Percentiles rank a stretch among this genome's conserved stretches.
These are phyloP conservation scores for Brachylomia viminalis DNA, from an alignment of 2,888 invertebrate species.

Conservation along the genomic window DNA sequence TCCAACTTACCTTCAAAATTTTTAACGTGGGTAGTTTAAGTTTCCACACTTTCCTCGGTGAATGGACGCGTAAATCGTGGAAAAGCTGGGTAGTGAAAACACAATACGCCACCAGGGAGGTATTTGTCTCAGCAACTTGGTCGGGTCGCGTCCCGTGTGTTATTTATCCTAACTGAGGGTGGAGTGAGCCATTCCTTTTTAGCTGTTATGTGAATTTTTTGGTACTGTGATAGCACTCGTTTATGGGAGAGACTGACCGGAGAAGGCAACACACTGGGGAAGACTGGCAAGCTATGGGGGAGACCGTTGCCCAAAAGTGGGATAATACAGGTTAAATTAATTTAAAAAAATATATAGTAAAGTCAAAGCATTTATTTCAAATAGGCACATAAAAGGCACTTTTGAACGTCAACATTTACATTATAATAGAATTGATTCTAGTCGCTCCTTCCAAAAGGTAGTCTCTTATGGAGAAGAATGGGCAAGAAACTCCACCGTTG, in stretches of 20 bases:
- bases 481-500: too few species aligned
- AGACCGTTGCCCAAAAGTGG: neutral
- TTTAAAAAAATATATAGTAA: neutral
- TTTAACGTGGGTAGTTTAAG: constrained; percentile 44
- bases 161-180: constrained; percentile 62
- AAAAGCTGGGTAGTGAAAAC: constrained; percentile 53
- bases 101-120: constrained; percentile 68
- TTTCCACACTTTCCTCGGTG: constrained; percentile 43
- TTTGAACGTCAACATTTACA: too few species aligned
- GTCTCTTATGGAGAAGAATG: too few species aligned
- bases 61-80: constrained; percentile 60
- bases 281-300: neutral
- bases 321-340: neutral
- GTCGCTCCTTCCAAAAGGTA: too few species aligned
- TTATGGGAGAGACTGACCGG: neutral
- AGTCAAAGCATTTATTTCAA: too few species aligned
- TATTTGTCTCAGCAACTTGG: constrained; percentile 70
- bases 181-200: constrained; percentile 28
- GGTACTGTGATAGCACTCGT: neutral
- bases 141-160: constrained; percentile 47
- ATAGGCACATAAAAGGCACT: too few species aligned
- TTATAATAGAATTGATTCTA: too few species aligned
- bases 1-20: constrained; percentile 28
- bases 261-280: neutral
- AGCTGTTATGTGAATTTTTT: constrained; percentile 18